Conservation (phyloP, 2,888 invertebrate species). For the Eristalinus aeneus region DNA sequence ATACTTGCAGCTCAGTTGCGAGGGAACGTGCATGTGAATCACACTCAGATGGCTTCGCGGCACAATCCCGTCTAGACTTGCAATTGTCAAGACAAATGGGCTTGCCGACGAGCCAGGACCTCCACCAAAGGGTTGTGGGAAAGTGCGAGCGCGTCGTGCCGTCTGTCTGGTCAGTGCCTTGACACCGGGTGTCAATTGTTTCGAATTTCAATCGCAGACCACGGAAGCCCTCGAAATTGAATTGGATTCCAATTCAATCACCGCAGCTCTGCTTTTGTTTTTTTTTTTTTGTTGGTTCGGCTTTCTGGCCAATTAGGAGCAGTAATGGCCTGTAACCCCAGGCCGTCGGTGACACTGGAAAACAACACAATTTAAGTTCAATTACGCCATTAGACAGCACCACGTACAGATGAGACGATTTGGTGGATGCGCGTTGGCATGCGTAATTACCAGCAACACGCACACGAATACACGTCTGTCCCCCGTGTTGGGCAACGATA, state of each 20-base stretch:
- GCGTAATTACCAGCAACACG: conserved; percentile 29
- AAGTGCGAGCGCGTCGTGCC: background rate
- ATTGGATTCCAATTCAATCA: background rate
- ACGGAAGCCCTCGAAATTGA: background rate
- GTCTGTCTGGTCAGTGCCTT: background rate
- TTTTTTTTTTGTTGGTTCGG: background rate
- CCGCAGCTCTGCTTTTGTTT: background rate
- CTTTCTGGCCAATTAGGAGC: conserved; percentile 27
- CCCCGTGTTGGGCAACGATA: background rate
- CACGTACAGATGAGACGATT: background rate
- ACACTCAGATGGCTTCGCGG: background rate
- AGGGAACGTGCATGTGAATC: background rate
- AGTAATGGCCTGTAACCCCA: conserved; percentile 36
- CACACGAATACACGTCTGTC: background rate
- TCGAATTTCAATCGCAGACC: background rate
- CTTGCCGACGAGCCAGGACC: background rate
- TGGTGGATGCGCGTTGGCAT: background rate
- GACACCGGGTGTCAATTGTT: conserved; percentile 10
- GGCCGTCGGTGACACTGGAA: conserved; percentile 7
- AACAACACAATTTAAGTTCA: conserved; percentile 29
- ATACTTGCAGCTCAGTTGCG: background rate
- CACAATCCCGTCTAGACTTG: background rate
- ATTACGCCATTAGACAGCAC: conserved; percentile 26
- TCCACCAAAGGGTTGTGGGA: conserved; percentile 13
- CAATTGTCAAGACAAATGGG: background rate